Conservation (phyloP, 2,113 vertebrate species). For the Donacobius atricapilla region DNA sequence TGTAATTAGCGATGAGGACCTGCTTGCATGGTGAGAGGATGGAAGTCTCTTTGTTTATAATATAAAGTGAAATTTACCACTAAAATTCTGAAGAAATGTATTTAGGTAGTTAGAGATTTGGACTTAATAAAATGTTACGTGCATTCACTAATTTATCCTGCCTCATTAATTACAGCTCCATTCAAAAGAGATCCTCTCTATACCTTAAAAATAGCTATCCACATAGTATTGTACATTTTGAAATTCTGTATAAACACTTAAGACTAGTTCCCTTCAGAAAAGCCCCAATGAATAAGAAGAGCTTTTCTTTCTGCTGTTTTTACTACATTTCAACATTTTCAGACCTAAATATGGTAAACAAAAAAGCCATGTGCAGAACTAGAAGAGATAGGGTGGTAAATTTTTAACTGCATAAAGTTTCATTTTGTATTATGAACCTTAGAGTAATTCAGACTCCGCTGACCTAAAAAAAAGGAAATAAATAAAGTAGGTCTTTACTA, state of each 20-base stretch:
- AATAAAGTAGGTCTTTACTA: neutral
- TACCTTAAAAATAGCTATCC: neutral
- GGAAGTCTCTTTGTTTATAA: neutral
- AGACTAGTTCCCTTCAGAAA: neutral
- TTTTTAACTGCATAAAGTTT: neutral
- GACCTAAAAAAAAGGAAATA: neutral
- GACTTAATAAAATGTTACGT: neutral
- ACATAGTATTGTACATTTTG: neutral
- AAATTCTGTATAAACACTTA: neutral
- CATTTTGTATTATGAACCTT: neutral
- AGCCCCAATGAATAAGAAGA: neutral
- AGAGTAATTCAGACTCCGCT: neutral
- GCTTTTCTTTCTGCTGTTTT: neutral
- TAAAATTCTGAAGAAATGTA: neutral
- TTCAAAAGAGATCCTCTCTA: neutral
- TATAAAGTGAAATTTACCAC: neutral
- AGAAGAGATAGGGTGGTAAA: neutral
- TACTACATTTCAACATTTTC: neutral
- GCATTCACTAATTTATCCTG: neutral
- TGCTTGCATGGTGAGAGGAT: neutral
- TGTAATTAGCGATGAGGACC: neutral
- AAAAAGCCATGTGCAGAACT: neutral
- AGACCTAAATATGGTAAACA: neutral
- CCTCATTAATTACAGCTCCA: neutral
- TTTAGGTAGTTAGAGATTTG: neutral